Evolutionary conservation across 2,888 invertebrate genomes (phyloP).

Genomic region (Norana najaformis): DNA sequence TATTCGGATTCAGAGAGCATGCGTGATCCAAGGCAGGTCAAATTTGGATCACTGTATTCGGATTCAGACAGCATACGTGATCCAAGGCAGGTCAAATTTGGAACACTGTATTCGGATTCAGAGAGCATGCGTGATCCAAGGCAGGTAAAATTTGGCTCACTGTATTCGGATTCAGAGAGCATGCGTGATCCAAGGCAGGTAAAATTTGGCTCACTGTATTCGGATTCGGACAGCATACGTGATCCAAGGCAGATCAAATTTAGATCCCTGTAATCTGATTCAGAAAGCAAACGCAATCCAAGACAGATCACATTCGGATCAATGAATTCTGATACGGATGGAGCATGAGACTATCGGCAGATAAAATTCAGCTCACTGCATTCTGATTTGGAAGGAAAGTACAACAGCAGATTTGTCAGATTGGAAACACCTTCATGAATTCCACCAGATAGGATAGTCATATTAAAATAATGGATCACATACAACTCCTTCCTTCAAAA

Average conservation of each 20-base stretch:
- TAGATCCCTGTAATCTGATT: neutral
- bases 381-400: no score
- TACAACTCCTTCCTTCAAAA: no score
- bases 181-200: neutral
- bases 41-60: neutral
- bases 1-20: neutral
- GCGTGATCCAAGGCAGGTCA: neutral
- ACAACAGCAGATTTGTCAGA: no score
- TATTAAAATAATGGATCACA: no score
- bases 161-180: neutral
- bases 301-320: neutral
- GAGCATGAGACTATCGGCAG: no score
- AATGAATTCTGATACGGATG: neutral
- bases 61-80: neutral
- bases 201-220: neutral
- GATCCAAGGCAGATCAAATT: neutral
- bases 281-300: neutral
- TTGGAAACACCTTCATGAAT: no score
- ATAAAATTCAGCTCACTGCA: no score
- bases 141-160: neutral
- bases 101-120: neutral
- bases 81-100: no score
- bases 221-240: neutral
- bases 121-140: neutral
- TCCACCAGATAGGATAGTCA: no score